Conservation (phyloP, 2,797 vertebrate species). For the Neosilurus mollespiculum region DNA sequence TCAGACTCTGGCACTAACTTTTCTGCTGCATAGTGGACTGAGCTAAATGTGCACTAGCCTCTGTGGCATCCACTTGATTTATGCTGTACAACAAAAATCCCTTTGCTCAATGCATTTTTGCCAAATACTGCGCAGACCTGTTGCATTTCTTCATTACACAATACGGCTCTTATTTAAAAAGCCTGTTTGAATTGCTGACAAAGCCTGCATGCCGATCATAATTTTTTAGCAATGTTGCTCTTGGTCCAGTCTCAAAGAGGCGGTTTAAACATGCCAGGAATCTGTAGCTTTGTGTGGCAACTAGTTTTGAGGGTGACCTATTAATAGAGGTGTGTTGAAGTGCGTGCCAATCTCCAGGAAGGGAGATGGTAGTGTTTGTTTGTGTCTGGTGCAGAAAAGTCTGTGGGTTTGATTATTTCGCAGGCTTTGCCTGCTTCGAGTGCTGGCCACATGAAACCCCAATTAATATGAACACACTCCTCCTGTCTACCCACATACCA, state of each 20-base stretch:
- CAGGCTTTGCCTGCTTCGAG: conserved; percentile 42
- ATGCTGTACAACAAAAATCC: neutral
- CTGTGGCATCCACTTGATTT: conserved; percentile 13
- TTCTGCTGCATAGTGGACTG: conserved; percentile 1
- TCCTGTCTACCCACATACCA: conserved; percentile 52
- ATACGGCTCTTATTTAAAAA: conserved; percentile 43
- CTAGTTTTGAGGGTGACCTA: conserved; percentile 58
- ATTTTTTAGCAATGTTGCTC: conserved; percentile 48
- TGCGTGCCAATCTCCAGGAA: conserved; percentile 57
- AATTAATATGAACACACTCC: conserved; percentile 53
- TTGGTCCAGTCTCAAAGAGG: conserved; percentile 39
- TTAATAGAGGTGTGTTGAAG: conserved; percentile 54
- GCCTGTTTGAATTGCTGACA: conserved; percentile 52
- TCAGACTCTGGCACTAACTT: conserved; percentile 26
- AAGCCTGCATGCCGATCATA: conserved; percentile 60
- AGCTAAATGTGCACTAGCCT: conserved; percentile 7
- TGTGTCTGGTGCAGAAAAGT: conserved; percentile 64
- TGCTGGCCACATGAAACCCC: conserved; percentile 39
- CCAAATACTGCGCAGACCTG: conserved; percentile 8
- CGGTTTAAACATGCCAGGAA: conserved; percentile 64
- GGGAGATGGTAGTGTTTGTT: conserved; percentile 57
- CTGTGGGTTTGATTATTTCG: conserved; percentile 51
- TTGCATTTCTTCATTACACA: conserved; percentile 18
- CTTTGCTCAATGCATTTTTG: conserved; percentile 1
- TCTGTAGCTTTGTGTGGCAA: conserved; percentile 68